Evolutionary conservation across 1,140 invertebrate genomes (phyloP).

Genomic region (Antheraea pernyi): DNA sequence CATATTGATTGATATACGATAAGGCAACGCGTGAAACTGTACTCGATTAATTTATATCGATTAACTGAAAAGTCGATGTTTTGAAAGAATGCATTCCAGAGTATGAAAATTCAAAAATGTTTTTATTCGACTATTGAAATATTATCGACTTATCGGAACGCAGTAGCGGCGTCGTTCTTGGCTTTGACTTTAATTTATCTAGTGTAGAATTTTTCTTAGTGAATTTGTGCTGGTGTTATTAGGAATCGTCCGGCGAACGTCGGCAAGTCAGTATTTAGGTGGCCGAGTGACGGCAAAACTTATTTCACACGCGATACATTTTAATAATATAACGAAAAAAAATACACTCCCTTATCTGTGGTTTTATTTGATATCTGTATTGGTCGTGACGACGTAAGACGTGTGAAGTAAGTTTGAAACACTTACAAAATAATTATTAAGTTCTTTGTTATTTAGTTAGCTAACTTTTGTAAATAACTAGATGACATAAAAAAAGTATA

Average conservation of each 20-base stretch:
- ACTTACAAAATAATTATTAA: conserved; percentile 65
- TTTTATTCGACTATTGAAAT: not conserved
- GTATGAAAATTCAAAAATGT: conserved; percentile 6
- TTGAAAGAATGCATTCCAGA: conserved; percentile 46
- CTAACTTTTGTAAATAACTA: conserved; percentile 77
- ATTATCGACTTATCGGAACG: conserved; percentile 10
- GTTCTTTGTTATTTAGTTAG: conserved; percentile 78
- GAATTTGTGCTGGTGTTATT: conserved; percentile 25
- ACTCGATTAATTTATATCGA: conserved; percentile 9
- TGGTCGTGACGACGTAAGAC: not conserved
- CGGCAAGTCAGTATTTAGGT: conserved; percentile 72
- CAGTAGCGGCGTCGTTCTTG: conserved; percentile 32
- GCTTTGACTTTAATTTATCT: conserved; percentile 62
- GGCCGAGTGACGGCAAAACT: conserved; percentile 41
- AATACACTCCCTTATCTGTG: too few species aligned
- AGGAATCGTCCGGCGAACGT: conserved; percentile 41
- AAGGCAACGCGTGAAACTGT: conserved; percentile 29
- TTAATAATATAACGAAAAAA: too few species aligned
- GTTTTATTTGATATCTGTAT: not conserved
- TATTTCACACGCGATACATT: not conserved
- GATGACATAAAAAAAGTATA: conserved; percentile 52
- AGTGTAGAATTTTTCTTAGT: conserved; percentile 55
- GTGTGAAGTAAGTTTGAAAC: conserved; percentile 21
- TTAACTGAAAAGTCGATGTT: conserved; percentile 9
- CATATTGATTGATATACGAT: conserved; percentile 17